Evolutionary conservation across 2,888 invertebrate genomes (phyloP).

Genomic region (Drosophila differens): DNA sequence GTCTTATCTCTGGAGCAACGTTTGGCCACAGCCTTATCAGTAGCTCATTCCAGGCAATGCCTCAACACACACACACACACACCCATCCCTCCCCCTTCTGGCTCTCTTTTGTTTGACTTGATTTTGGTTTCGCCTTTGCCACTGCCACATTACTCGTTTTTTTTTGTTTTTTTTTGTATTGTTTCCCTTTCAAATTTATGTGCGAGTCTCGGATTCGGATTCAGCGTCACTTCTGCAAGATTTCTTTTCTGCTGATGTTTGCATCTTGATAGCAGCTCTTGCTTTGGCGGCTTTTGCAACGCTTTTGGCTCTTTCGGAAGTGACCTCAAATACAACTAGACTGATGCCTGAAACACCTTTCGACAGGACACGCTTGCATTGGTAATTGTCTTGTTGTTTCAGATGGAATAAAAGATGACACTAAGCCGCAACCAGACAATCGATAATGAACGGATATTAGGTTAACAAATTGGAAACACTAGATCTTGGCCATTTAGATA

Average conservation of each 20-base stretch:
- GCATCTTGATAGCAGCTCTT: slow-evolving; percentile 42
- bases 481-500: neutral
- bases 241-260: slow-evolving; percentile 19
- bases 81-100: slow-evolving; percentile 4
- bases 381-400: slow-evolving; percentile 29
- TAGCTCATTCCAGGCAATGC: slow-evolving; percentile 12
- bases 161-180: slow-evolving; percentile 33
- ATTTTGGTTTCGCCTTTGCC: slow-evolving; percentile 25
- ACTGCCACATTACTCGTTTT: slow-evolving; percentile 18
- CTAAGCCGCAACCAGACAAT: slow-evolving; percentile 33
- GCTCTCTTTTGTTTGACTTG: slow-evolving; percentile 56
- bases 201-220: slow-evolving; percentile 18
- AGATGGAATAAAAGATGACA: slow-evolving; percentile 9
- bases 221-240: neutral
- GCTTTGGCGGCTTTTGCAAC: neutral
- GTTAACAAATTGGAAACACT: slow-evolving; percentile 28
- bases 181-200: slow-evolving; percentile 36
- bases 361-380: neutral
- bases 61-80: neutral
- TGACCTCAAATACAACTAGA: slow-evolving; percentile 11
- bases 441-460: slow-evolving; percentile 31
- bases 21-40: slow-evolving; percentile 59
- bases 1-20: slow-evolving; percentile 47
- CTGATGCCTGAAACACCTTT: slow-evolving; percentile 31
- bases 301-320: neutral